These are phyloP conservation scores for Sminthurinus signatus DNA, from an alignment of 1,140 invertebrate species.

Conservation along the genomic window DNA sequence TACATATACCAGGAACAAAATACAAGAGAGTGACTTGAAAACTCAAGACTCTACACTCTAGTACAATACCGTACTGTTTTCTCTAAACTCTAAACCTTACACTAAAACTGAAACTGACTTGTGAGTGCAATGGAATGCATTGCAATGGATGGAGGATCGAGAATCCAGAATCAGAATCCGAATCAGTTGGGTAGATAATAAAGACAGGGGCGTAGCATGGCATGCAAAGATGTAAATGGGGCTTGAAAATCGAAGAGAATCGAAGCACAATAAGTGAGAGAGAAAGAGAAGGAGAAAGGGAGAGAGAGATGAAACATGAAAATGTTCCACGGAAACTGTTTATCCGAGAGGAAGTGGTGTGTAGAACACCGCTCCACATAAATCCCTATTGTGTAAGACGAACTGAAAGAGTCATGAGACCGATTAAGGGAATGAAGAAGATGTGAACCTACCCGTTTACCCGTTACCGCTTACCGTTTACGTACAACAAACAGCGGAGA, in stretches of 20 bases:
- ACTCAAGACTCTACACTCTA: no score
- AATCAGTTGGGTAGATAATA: slow-evolving; percentile 8
- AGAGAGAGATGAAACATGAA: slow-evolving; percentile 18
- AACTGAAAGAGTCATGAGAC: slow-evolving; percentile 4
- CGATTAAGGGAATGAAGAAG: slow-evolving; percentile 17
- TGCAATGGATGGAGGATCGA: no score
- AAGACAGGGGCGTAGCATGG: slow-evolving; percentile 7
- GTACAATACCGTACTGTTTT: no score
- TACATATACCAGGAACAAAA: no score
- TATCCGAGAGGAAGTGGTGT: slow-evolving; percentile 20
- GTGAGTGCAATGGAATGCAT: no score
- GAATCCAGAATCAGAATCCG: no score
- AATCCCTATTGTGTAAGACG: slow-evolving; percentile 16
- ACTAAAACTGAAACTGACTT: no score
- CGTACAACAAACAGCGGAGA: no score
- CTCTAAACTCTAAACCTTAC: no score
- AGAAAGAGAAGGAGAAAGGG: slow-evolving; percentile 8
- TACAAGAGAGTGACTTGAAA: no score
- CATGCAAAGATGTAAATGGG: slow-evolving; percentile 8
- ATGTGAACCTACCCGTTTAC: background rate
- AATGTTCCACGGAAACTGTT: slow-evolving; percentile 14
- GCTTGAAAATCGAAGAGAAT: slow-evolving; percentile 12
- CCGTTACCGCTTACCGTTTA: no score
- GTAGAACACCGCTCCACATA: slow-evolving; percentile 16
- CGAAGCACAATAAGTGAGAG: slow-evolving; percentile 10